These are phyloP conservation scores for Megalurothrips usitatus DNA, from an alignment of 2,888 invertebrate species.

Conservation along the genomic window DNA sequence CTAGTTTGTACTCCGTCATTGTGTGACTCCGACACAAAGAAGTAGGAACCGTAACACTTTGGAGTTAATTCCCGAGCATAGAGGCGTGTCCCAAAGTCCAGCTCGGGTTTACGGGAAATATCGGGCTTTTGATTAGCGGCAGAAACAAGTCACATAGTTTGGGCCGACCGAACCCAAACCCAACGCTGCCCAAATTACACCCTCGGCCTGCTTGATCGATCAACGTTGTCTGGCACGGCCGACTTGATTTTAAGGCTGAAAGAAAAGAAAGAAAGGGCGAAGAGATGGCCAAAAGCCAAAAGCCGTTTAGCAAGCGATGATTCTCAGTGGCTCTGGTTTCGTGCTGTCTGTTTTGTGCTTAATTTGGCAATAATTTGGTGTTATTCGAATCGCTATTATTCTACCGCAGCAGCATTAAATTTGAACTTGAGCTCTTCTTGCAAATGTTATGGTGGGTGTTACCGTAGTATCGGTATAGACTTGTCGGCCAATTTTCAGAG, in stretches of 20 bases:
- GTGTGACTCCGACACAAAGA: slow-evolving; percentile 28
- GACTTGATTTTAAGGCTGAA: neutral
- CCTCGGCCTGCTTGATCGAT: neutral
- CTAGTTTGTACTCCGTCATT: slow-evolving; percentile 57
- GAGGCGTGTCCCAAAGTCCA: neutral
- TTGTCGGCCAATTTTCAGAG: too few relatives aligned
- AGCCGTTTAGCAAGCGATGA: too few relatives aligned
- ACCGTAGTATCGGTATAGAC: too few relatives aligned
- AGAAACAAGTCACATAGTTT: slow-evolving; percentile 17
- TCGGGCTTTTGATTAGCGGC: neutral
- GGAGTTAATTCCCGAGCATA: neutral
- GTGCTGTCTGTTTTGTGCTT: too few relatives aligned
- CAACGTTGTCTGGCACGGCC: neutral
- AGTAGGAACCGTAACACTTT: neutral
- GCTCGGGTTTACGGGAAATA: neutral
- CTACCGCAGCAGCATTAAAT: too few relatives aligned
- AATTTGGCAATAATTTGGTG: too few relatives aligned
- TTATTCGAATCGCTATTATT: too few relatives aligned
- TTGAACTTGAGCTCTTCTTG: too few relatives aligned
- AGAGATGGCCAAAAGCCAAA: neutral
- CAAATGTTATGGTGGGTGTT: too few relatives aligned
- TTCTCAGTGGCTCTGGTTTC: too few relatives aligned
- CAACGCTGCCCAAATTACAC: slow-evolving; percentile 1
- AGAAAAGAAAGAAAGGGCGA: neutral
- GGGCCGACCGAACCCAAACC: neutral